Percentiles rank a stretch among this genome's conserved stretches.
Conservation (phyloP, 2,888 invertebrate species). For the Polylopha cassiicola region DNA sequence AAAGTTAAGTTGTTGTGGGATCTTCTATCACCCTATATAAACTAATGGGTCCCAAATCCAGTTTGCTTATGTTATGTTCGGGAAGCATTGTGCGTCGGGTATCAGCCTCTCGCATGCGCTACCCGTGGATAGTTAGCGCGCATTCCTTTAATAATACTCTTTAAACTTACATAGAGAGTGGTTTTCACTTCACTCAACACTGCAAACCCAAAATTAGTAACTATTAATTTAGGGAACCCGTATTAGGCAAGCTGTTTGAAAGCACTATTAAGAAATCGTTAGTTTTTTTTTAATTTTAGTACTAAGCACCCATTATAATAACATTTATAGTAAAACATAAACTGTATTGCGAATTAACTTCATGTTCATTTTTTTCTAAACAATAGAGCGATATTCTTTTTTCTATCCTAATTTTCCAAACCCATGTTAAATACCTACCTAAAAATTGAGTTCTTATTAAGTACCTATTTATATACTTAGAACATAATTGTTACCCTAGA, state of each 20-base stretch:
- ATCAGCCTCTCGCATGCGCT: conserved; percentile 69
- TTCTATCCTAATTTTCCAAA: too few species aligned
- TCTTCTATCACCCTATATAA: conserved; percentile 20
- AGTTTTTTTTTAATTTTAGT: conserved; percentile 35
- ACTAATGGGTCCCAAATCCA: conserved; percentile 20
- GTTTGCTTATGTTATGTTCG: conserved; percentile 37
- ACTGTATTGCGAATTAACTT: too few species aligned
- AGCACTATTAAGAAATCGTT: conserved; percentile 43
- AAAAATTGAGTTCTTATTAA: too few species aligned
- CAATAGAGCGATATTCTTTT: too few species aligned
- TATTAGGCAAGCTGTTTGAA: conserved; percentile 50
- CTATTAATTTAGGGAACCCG: conserved; percentile 54
- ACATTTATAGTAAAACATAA: too few species aligned
- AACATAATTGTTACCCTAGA: too few species aligned
- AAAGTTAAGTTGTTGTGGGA: conserved; percentile 23
- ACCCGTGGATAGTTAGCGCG: conserved; percentile 67
- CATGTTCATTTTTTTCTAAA: too few species aligned
- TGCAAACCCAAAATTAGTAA: conserved; percentile 74
- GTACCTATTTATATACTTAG: too few species aligned
- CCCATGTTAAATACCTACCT: too few species aligned
- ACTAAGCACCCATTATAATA: conserved; percentile 14
- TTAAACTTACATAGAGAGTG: conserved; percentile 69
- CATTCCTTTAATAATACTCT: conserved; percentile 66
- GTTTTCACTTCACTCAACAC: conserved; percentile 72
- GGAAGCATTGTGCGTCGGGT: conserved; percentile 65